Evolutionary conservation across 2,797 vertebrate genomes (phyloP).

Genomic region (Notolabrus celidotus): DNA sequence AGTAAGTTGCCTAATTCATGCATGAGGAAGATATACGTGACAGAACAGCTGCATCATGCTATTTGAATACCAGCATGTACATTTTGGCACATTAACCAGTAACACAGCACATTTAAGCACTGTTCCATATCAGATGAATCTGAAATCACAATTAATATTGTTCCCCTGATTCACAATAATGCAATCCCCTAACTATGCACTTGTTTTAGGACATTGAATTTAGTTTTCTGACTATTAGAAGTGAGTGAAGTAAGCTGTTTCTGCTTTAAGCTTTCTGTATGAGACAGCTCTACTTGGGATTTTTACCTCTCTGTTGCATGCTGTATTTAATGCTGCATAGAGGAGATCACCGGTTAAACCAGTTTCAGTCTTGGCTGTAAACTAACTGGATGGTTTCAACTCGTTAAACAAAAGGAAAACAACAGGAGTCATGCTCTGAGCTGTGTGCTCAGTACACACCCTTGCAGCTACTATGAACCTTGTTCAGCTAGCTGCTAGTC

Average conservation of each 20-base stretch:
- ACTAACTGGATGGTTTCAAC: background rate
- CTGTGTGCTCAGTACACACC: constrained; percentile 3
- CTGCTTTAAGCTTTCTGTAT: background rate
- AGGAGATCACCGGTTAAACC: constrained; percentile 40
- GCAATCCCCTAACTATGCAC: no score
- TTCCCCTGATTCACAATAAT: no score
- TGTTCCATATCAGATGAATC: no score
- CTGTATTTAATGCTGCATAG: background rate
- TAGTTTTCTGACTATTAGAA: background rate
- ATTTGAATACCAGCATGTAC: no score
- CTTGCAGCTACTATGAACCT: background rate
- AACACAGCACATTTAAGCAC: no score
- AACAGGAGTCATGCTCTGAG: background rate
- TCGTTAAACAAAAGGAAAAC: background rate
- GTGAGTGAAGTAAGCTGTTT: background rate
- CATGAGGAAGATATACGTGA: no score
- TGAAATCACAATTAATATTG: no score
- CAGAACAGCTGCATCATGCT: no score
- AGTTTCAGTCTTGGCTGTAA: constrained; percentile 28
- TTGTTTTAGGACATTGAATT: no score
- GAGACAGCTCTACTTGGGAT: background rate
- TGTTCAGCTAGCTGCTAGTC: background rate
- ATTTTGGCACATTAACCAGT: no score
- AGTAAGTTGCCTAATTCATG: no score
- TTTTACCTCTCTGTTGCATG: background rate